Evolutionary conservation across 2,113 vertebrate genomes (phyloP).

Genomic region (Entelurus aequoreus): DNA sequence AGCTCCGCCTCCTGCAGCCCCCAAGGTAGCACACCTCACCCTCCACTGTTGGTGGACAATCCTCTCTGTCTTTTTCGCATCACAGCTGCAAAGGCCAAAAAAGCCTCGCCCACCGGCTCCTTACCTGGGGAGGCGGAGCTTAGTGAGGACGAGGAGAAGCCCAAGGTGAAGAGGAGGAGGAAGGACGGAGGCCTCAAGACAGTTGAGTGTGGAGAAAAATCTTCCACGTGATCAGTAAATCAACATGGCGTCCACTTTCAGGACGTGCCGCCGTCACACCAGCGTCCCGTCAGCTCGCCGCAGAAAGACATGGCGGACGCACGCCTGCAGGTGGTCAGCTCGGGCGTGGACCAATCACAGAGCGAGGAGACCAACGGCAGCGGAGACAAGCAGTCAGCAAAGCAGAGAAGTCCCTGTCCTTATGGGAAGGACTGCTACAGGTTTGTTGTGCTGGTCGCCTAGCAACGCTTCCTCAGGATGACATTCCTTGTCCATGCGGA

Average conservation of each 20-base stretch:
- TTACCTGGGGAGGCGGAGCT: conserved; percentile 34
- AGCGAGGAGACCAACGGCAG: not conserved
- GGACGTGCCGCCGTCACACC: conserved; percentile 5
- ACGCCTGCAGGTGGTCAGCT: too few species aligned
- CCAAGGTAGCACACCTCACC: conserved; percentile 22
- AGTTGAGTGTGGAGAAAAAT: conserved; percentile 18
- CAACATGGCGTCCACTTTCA: not conserved
- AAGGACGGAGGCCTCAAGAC: conserved; percentile 17
- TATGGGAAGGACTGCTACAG: conserved; percentile 74
- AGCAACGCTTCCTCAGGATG: not conserved
- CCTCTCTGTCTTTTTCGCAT: not conserved
- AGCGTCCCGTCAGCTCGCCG: not conserved
- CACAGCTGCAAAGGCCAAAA: conserved; percentile 17
- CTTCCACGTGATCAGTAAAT: too few species aligned
- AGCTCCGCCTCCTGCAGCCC: conserved; percentile 30
- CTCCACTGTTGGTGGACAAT: not conserved
- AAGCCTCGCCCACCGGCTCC: conserved; percentile 1
- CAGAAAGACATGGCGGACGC: not conserved
- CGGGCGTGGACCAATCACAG: too few species aligned
- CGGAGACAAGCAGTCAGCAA: not conserved
- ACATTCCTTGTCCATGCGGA: too few species aligned
- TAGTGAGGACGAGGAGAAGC: conserved; percentile 28
- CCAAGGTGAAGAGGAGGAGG: conserved; percentile 46
- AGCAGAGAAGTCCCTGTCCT: conserved; percentile 49
- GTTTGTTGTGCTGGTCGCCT: conserved; percentile 26